phyloP scores from a whole-genome alignment of 2,113 vertebrate genomes.

The Pterocles burchelli region DNA sequence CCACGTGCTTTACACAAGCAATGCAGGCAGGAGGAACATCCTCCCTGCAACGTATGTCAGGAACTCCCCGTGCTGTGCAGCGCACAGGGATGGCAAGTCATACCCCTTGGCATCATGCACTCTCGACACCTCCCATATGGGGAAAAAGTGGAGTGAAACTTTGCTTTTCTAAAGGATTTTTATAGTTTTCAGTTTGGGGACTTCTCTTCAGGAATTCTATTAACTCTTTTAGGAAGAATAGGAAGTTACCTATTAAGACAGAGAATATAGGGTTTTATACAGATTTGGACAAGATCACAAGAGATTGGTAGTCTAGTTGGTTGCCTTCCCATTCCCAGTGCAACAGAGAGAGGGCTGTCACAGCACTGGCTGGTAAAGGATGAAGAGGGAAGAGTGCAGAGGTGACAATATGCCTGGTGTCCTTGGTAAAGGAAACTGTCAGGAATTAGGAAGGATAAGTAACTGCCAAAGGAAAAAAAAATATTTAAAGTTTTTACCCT shows the following conservation, averaged over 20 bases:
- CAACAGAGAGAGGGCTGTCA: neutral
- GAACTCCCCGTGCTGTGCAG: neutral
- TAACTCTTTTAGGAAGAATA: neutral
- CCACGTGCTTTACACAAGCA: no score
- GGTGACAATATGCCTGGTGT: neutral
- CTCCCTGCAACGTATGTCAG: no score
- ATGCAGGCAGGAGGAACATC: neutral
- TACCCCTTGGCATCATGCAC: neutral
- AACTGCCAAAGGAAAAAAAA: neutral
- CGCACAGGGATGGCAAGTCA: neutral
- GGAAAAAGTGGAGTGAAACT: neutral
- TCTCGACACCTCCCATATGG: accelerated
- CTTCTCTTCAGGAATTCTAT: neutral
- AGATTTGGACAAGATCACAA: neutral
- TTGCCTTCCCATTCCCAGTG: neutral
- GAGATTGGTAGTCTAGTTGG: neutral
- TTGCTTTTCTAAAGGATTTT: neutral
- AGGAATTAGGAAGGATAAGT: neutral
- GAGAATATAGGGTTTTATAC: neutral
- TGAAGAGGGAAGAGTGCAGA: neutral
- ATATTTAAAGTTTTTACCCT: neutral
- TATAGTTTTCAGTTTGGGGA: neutral
- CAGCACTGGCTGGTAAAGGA: neutral
- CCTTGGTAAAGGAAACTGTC: neutral
- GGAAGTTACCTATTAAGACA: neutral